Base-by-base conservation (phyloP, 2,888 invertebrate genomes). In the Drosophila pseudotalamancana region DNA sequence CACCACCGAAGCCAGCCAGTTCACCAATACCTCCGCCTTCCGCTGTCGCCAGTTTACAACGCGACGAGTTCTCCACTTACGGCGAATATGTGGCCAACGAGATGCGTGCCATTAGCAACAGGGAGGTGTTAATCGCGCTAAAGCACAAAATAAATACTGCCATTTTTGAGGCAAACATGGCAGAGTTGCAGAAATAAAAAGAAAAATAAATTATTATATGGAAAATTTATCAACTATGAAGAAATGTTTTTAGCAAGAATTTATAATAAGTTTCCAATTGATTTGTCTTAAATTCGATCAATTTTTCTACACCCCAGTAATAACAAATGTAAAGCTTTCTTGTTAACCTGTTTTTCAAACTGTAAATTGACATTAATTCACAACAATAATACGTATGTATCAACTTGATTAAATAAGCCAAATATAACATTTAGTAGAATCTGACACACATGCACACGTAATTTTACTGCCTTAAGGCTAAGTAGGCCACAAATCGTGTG, bases 51-150 rank as follows among this genome's bases (percentile, higher is more conserved):
- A 69, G 31, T 18, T 12, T 69, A 19, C 35, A 46, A 12, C 88
- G 93, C 62, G 94, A 94, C 77, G 94, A 94, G 63, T 93, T 92
- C 77, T 88, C 92, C 8, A 93, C 93, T 0, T 94, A 93, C 49
- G 94, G 94, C 6, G 94, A 94, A 89, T 94, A 93, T 67, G 90
- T 94, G 51, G 94, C 93, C 1, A 94, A 94, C 78, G 94, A 94
- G 82, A 89, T 94, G 72, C 90, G 94, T 5, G 93, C 93, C 31
- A 89, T 94, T 14, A 92, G 92, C 85, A 93, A 92, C 16, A 92
- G 93, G 40, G 93, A 93, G 75, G 92, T 93, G 60, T 85, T 93
- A 9, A 86, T 93, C 4, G 91, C 93, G 3, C 92, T 93, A 0
- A 94, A 94, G 78, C 94, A 94, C 79, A 94, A 93, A 83, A 94